A percentile compares a stretch with the other conserved stretches of the same genome.
These are phyloP conservation scores for Pseudomugil tenellus DNA, from an alignment of 2,797 vertebrate species.

Conservation along the genomic window DNA sequence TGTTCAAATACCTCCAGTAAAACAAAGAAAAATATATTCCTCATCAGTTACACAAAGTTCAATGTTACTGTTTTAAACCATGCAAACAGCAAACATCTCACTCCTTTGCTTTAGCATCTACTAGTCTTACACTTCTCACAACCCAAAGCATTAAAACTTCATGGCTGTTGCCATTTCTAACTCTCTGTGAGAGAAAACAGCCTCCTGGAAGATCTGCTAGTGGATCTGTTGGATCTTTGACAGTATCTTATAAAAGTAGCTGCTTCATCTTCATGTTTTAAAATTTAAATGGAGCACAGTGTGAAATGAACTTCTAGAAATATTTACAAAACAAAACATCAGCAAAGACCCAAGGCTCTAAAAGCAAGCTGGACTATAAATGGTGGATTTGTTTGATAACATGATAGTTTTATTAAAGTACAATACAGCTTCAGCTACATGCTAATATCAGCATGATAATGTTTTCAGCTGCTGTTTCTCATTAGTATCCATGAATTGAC, in stretches of 20 bases:
- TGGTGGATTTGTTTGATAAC: neutral
- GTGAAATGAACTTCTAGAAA: conserved; percentile 1
- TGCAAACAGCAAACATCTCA: no score
- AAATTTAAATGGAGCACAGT: neutral
- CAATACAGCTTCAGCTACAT: neutral
- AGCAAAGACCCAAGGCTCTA: neutral
- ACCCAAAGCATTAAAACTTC: neutral
- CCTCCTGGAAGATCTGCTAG: neutral
- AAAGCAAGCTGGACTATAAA: neutral
- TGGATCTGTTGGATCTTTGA: conserved; percentile 1
- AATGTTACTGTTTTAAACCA: neutral
- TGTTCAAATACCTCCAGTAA: conserved; percentile 15
- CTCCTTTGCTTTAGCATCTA: neutral
- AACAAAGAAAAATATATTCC: neutral
- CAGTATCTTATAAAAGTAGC: conserved; percentile 9
- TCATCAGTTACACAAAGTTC: neutral
- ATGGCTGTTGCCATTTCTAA: conserved; percentile 10
- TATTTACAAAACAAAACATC: neutral
- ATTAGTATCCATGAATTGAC: neutral
- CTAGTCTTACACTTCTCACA: neutral
- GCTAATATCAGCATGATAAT: neutral
- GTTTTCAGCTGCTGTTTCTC: neutral
- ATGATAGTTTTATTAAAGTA: neutral
- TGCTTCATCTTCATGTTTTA: conserved; percentile 5
- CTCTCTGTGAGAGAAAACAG: neutral